phyloP scores from a whole-genome alignment of 2,888 invertebrate species.

The Drosophila meridiana region DNA sequence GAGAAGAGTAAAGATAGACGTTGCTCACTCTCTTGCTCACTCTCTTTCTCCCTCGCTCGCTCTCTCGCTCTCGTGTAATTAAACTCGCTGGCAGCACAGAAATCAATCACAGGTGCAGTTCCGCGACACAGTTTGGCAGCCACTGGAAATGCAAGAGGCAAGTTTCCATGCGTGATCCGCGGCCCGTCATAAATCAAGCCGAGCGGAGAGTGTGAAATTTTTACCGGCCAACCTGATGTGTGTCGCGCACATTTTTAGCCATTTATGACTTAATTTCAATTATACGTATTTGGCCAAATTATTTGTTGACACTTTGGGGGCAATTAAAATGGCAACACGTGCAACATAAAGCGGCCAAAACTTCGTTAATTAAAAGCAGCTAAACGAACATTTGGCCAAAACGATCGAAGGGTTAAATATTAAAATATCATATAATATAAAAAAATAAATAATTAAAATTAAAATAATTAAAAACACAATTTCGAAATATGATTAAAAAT shows the following conservation, averaged over 20 bases:
- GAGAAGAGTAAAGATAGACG: not conserved
- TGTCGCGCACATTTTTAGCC: constrained; percentile 72
- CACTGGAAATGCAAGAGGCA: constrained; percentile 58
- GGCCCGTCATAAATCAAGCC: constrained; percentile 72
- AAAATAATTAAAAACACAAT: too few species aligned
- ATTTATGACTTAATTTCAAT: constrained; percentile 81
- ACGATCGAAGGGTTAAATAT: too few species aligned
- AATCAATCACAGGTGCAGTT: constrained; percentile 75
- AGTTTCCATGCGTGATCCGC: constrained; percentile 63
- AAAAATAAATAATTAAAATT: too few species aligned
- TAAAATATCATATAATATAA: too few species aligned
- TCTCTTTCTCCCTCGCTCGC: constrained; percentile 1
- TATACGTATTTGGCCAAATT: constrained; percentile 76
- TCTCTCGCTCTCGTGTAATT: constrained; percentile 29
- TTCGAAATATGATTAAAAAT: too few species aligned
- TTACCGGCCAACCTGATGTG: constrained; percentile 55
- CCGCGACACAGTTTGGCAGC: constrained; percentile 45
- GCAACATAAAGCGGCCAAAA: constrained; percentile 44
- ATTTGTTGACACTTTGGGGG: constrained; percentile 73
- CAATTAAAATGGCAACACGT: constrained; percentile 80
- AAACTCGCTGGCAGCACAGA: constrained; percentile 41
- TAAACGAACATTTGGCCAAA: not conserved
- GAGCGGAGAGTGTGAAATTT: constrained; percentile 72
- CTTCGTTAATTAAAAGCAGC: constrained; percentile 25
- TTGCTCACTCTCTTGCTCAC: not conserved